Conservation (phyloP, 2,888 invertebrate genomes). For the Osedax fenrisi region DNA sequence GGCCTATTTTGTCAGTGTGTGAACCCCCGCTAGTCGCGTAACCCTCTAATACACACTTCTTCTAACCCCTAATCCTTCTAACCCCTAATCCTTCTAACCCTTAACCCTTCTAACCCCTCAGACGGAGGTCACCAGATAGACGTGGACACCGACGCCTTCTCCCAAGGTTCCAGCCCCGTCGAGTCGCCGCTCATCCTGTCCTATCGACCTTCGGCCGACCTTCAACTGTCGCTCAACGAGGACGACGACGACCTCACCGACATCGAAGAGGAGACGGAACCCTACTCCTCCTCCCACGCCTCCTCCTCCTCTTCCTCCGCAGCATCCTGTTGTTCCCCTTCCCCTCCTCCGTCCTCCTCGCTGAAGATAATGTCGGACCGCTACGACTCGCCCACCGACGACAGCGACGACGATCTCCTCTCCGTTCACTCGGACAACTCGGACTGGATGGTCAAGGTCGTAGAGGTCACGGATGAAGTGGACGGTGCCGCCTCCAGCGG, state of each 20-base stretch:
- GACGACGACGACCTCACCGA: background rate
- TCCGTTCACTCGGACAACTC: background rate
- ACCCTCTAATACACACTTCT: too few species aligned
- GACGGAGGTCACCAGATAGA: background rate
- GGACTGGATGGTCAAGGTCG: background rate
- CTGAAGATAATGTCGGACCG: background rate
- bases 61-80: too few species aligned
- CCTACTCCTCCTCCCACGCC: background rate
- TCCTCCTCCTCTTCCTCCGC: background rate
- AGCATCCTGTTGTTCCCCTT: constrained; percentile 5
- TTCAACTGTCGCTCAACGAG: too few species aligned
- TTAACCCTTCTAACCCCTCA: too few species aligned
- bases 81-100: too few species aligned
- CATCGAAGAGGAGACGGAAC: constrained; percentile 1
- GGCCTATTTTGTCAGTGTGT: too few species aligned
- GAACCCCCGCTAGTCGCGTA: too few species aligned
- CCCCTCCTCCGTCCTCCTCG: background rate
- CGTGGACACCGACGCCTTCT: constrained; percentile 1
- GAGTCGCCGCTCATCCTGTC: too few species aligned
- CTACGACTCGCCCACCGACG: background rate
- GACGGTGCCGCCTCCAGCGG: background rate
- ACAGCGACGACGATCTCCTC: constrained; percentile 6
- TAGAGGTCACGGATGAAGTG: background rate
- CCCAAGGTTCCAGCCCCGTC: too few species aligned
- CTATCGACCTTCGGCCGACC: too few species aligned